A percentile compares a stretch with the other conserved stretches of the same genome.
Evolutionary conservation across 2,888 invertebrate species (phyloP).

Genomic region (Cerceris rybyensis): DNA sequence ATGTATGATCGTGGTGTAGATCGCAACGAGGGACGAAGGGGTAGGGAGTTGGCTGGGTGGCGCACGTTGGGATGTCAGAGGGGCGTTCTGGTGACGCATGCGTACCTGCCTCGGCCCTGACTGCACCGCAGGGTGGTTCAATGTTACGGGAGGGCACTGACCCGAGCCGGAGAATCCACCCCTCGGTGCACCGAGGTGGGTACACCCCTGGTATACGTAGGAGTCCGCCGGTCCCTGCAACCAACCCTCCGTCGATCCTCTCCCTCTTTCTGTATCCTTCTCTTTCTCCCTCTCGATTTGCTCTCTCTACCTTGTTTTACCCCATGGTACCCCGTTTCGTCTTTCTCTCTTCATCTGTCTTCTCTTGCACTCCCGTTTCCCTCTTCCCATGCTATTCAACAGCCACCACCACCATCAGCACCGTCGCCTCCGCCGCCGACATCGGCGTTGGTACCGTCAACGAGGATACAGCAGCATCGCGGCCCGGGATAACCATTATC

Average conservation of each 20-base stretch:
- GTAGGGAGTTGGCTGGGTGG: constrained; percentile 59
- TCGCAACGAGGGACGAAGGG: constrained; percentile 29
- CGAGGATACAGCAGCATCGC: constrained; percentile 55
- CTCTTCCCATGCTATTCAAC: constrained; percentile 55
- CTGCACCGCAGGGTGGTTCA: constrained; percentile 81
- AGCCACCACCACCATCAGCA: constrained; percentile 48
- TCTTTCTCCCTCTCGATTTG: constrained; percentile 13
- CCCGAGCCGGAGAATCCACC: constrained; percentile 79
- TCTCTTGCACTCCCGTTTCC: not conserved
- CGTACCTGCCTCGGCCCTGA: constrained; percentile 78
- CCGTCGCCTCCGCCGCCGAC: constrained; percentile 55
- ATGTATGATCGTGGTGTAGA: constrained; percentile 29
- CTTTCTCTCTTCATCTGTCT: constrained; percentile 11
- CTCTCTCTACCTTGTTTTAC: constrained; percentile 21
- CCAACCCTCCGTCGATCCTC: constrained; percentile 60
- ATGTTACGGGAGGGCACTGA: constrained; percentile 82
- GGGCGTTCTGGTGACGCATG: constrained; percentile 70
- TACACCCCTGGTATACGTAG: constrained; percentile 76
- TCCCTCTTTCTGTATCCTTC: constrained; percentile 18
- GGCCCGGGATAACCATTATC: constrained; percentile 77
- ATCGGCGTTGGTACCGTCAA: constrained; percentile 58
- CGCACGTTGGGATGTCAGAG: constrained; percentile 66
- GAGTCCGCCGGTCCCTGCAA: constrained; percentile 60
- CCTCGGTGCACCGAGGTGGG: constrained; percentile 77
- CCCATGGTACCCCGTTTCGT: not conserved